Base-by-base conservation (phyloP, 1,140 invertebrate genomes). In the Penaeus indicus region DNA sequence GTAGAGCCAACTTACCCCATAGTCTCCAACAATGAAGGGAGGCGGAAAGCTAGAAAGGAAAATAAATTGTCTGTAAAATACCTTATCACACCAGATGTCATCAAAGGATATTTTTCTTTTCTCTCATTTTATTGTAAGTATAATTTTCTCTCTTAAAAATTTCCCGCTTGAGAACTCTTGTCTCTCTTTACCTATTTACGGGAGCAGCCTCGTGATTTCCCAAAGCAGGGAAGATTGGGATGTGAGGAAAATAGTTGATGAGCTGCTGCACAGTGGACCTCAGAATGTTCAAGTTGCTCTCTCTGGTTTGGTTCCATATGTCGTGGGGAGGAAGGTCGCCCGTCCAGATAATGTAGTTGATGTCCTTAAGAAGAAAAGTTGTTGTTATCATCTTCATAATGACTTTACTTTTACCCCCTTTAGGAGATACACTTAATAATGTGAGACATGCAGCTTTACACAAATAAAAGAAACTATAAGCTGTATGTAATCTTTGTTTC, bases 321-420 rank as follows among this genome's bases (percentile, higher is more conserved):
- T 99, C 97, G 92, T 99, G 98, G 0, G 98, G 96, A 27, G 98
- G 98, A 80, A 99, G 93, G 93, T 99, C 98, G 3, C 98, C 98
- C 0, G 98, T 99, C 97, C 98, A 99, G n/a, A 99, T 93, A 90
- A 99, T 98, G 92, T 98, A 99, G 93, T 99, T 98, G 90, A 99
- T 97, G 92, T 98, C 97, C 96, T 97, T 91, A 87, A 93, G 92
- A 88, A 91, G 85, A 83, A 16, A 54, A 54, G 5, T 54, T 54
- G 54, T 16, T 16, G 84, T 64, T 42, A 32, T 32, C 21, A 22
- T 25, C 64, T 27, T 72, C 25, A 75, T 10, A 61, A 67, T 32
- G 32, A 32, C 85, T 16, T 67, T 27, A 4, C n/a, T 18, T 32
- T 61, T 63, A 0, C 72, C 32, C n/a, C n/a, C 27, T 42, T 54